Evolutionary conservation across 2,888 invertebrate species (phyloP).

Genomic region (Malthinus flaveolus): DNA sequence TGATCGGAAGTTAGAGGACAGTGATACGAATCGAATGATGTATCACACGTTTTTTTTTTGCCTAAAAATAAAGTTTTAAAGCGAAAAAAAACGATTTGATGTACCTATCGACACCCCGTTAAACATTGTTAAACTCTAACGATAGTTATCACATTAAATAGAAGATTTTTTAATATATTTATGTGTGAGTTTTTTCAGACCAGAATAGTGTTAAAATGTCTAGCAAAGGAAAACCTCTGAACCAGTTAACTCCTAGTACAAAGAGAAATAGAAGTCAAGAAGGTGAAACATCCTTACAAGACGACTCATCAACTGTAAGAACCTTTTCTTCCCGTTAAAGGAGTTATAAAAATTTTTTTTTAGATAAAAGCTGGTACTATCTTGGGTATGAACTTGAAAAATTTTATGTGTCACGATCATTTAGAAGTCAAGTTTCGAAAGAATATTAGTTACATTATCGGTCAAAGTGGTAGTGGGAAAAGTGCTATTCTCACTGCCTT

Average conservation of each 20-base stretch:
- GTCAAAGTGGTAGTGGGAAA: conserved; percentile 91
- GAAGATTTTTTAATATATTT: neutral
- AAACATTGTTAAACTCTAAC: neutral
- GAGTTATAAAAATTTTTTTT: conserved; percentile 1
- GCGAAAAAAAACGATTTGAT: no score
- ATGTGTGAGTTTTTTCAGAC: no score
- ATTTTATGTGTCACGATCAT: conserved; percentile 93
- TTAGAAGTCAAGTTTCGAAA: conserved; percentile 72
- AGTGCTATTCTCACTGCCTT: conserved; percentile 90
- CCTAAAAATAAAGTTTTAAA: no score
- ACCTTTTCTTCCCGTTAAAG: no score
- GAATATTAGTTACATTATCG: conserved; percentile 83
- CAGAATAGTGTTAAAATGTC: no score
- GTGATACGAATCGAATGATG: no score
- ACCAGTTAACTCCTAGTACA: conserved; percentile 13
- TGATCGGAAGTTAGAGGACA: no score
- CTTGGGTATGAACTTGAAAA: conserved; percentile 64
- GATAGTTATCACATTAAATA: neutral
- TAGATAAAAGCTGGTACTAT: conserved; percentile 60
- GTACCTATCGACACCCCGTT: no score
- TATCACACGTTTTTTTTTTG: no score
- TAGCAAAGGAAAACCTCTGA: conserved; percentile 27
- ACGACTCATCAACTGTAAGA: no score
- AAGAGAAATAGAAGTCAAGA: no score
- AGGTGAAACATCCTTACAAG: neutral